phyloP scores from a whole-genome alignment of 2,888 invertebrate genomes.

The Galerucella nymphaeae region DNA sequence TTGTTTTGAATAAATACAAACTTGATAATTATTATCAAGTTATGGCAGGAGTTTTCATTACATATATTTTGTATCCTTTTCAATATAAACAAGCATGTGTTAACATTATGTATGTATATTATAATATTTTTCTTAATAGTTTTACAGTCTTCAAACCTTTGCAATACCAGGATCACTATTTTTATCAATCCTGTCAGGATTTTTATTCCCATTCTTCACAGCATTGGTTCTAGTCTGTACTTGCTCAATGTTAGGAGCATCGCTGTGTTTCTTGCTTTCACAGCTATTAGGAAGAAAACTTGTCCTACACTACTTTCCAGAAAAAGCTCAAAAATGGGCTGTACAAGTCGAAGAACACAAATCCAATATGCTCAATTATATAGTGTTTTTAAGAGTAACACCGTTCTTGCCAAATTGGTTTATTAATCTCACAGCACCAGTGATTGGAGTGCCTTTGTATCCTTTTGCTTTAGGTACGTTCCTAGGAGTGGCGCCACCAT shows the following conservation, averaged over 20 bases:
- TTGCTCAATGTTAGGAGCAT: slow-evolving; percentile 96
- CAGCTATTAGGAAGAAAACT: slow-evolving; percentile 88
- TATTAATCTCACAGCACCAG: slow-evolving; percentile 95
- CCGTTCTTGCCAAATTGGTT: slow-evolving; percentile 99
- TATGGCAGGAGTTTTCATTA: slow-evolving; percentile 85
- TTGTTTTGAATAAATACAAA: slow-evolving; percentile 91
- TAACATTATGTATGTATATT: background rate
- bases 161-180: slow-evolving; percentile 99
- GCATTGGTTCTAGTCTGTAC: slow-evolving; percentile 90
- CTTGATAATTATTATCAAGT: slow-evolving; percentile 94
- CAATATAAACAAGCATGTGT: slow-evolving; percentile 4
- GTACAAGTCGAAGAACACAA: slow-evolving; percentile 85
- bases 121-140: slow-evolving; percentile 58
- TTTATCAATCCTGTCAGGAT: slow-evolving; percentile 95
- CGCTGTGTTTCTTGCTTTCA: slow-evolving; percentile 93
- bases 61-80: slow-evolving; percentile 98
- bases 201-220: slow-evolving; percentile 91
- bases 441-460: slow-evolving; percentile 92
- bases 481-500: slow-evolving; percentile 95
- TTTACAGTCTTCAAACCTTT: slow-evolving; percentile 92
- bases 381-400: slow-evolving; percentile 96
- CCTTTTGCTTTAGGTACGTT: slow-evolving; percentile 97
- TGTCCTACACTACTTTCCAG: slow-evolving; percentile 80
- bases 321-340: slow-evolving; percentile 87
- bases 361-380: slow-evolving; percentile 92